Base-by-base conservation (phyloP, 2,797 vertebrate species). In the Rhadinocentrus ornatus region DNA sequence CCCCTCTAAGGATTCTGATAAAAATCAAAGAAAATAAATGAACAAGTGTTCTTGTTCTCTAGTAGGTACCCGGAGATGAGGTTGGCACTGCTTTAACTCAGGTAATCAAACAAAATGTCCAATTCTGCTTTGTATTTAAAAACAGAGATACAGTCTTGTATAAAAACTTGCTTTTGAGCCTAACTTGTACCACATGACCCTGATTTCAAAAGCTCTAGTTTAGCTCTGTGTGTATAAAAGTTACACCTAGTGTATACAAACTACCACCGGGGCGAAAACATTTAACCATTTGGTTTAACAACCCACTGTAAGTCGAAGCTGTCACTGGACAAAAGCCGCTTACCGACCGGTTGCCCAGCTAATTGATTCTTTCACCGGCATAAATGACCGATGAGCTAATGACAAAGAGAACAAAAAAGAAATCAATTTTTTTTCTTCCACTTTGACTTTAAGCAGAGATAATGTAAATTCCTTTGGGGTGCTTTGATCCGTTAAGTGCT, bases 401-500 rank as follows among this genome's bases (percentile, higher is more conserved):
- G 80, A 90, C 66, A 10, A 77, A 75, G 48, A 48, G 68, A 79
- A 76, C n/a, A 66, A 76, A 79, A 70, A 62, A 63, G 16, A 39
- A 87, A 88, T 91, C 78, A 58, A 90, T 91, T 80, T 53, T 44
- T 44, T 58, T 53, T 34, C 68, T 68, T 73, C 69, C 61, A 50
- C 73, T 85, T 78, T 77, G 77, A 80, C 78, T 86, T 89, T 87
- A 86, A 84, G 82, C 66, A 50, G 85, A 86, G 80, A 89, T 88
- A 84, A 90, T 82, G 80, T 82, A 80, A 84, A 90, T 91, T 89
- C 85, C 89, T 90, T 73, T 88, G 78, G 85, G 89, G 82, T 54
- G 61, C 89, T 92, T 85, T 92, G 90, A 94, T 93, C 89, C 84
- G 92, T 92, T 92, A 92, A 91, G 89, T 65, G 48, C 74, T 86